These are phyloP conservation scores for Adineta ricciae DNA, from an alignment of 2,888 invertebrate genomes.

Conservation along the genomic window DNA sequence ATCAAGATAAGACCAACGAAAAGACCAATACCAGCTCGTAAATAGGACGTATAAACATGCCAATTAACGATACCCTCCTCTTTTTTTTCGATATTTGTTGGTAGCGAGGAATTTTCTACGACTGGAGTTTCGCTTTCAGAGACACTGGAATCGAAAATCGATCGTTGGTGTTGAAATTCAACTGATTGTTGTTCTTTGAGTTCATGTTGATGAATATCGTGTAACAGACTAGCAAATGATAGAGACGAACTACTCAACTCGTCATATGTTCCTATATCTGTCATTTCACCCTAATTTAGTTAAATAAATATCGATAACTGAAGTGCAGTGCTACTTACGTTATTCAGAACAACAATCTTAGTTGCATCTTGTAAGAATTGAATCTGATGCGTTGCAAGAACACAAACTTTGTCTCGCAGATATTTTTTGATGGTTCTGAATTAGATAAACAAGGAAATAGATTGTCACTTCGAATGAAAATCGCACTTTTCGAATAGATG, in stretches of 20 bases:
- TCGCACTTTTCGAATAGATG: slow-evolving; percentile 69
- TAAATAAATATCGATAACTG: neutral
- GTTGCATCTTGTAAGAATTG: slow-evolving; percentile 57
- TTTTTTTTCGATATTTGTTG: neutral
- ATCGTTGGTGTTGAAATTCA: neutral
- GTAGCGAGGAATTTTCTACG: neutral
- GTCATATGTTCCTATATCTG: neutral
- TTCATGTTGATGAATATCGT: slow-evolving; percentile 6
- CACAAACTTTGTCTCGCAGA: slow-evolving; percentile 61
- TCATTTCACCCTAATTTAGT: neutral
- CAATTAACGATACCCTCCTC: slow-evolving; percentile 55
- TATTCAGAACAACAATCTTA: slow-evolving; percentile 49
- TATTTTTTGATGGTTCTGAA: slow-evolving; percentile 57
- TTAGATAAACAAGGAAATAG: neutral
- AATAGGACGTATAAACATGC: slow-evolving; percentile 61
- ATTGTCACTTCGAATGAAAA: neutral
- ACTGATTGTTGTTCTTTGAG: neutral
- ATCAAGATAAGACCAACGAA: slow-evolving; percentile 55
- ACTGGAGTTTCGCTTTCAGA: neutral
- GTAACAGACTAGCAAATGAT: neutral
- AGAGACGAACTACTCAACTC: neutral
- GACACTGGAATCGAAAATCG: fast-evolving
- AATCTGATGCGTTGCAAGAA: slow-evolving; percentile 72
- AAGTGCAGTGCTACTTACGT: neutral
- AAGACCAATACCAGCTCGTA: slow-evolving; percentile 61